phyloP scores from a whole-genome alignment of 1,140 invertebrate species.

The Chrysopa pallens region DNA sequence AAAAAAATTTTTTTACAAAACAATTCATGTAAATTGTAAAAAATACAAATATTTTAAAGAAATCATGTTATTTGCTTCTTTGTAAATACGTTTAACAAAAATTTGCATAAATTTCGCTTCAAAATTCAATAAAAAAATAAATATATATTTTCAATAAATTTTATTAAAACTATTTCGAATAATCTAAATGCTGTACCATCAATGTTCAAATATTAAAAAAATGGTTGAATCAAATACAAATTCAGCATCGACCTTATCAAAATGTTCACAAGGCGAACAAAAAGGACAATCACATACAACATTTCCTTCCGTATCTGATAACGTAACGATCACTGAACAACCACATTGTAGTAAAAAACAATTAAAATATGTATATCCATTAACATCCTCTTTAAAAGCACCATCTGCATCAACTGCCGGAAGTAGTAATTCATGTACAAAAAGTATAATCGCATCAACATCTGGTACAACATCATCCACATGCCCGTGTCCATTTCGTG shows the following conservation, averaged over 20 bases:
- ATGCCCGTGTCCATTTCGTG: neutral
- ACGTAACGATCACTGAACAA: neutral
- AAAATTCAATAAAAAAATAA: too few species aligned
- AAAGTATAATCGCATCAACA: too few species aligned
- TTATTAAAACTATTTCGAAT: neutral
- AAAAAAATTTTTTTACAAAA: too few species aligned
- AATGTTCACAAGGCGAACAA: neutral
- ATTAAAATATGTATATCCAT: neutral
- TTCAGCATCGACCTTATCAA: neutral
- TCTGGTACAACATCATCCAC: neutral
- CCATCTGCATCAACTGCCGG: neutral
- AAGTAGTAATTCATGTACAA: too few species aligned
- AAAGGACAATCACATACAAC: too few species aligned
- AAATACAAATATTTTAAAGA: too few species aligned
- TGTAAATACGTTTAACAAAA: too few species aligned
- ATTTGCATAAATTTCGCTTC: too few species aligned
- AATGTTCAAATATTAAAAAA: neutral
- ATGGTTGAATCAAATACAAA: neutral
- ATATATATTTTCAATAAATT: too few species aligned
- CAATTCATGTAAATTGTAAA: too few species aligned
- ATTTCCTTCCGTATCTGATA: neutral
- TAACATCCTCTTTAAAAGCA: neutral
- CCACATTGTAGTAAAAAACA: neutral
- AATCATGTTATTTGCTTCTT: too few species aligned
- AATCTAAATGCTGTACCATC: neutral